Evolutionary conservation across 2,113 vertebrate genomes (phyloP).

Genomic region (Casuarius casuarius): DNA sequence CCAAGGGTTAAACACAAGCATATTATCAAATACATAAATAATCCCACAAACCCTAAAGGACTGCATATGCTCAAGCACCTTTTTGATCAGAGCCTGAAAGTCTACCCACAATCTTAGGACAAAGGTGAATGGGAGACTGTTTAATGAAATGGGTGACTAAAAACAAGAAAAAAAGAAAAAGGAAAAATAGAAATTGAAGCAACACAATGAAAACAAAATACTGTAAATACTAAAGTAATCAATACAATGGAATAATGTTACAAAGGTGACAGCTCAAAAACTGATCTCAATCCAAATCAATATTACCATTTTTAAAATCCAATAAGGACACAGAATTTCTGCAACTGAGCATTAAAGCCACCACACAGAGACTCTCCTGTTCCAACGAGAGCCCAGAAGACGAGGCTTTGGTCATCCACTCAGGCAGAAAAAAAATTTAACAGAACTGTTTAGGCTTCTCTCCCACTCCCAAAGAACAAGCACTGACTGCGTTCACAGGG

Average conservation of each 20-base stretch:
- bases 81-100: background rate
- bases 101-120: background rate
- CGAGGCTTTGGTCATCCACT: background rate
- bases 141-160: constrained; percentile 22
- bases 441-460: background rate
- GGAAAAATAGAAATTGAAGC: background rate
- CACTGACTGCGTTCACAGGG: background rate
- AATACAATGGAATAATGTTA: background rate
- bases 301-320: background rate
- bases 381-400: background rate
- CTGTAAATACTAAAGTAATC: constrained; percentile 30
- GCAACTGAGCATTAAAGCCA: background rate
- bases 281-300: background rate
- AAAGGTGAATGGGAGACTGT: constrained; percentile 48
- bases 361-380: background rate
- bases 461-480: constrained; percentile 27
- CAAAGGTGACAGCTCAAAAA: background rate
- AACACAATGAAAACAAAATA: constrained; percentile 24
- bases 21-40: background rate
- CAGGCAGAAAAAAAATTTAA: background rate
- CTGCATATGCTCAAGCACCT: background rate
- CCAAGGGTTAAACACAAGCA: background rate
- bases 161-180: background rate
- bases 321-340: background rate
- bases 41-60: background rate